Base-by-base conservation (phyloP, 1,140 invertebrate genomes). In the Lerema accius region DNA sequence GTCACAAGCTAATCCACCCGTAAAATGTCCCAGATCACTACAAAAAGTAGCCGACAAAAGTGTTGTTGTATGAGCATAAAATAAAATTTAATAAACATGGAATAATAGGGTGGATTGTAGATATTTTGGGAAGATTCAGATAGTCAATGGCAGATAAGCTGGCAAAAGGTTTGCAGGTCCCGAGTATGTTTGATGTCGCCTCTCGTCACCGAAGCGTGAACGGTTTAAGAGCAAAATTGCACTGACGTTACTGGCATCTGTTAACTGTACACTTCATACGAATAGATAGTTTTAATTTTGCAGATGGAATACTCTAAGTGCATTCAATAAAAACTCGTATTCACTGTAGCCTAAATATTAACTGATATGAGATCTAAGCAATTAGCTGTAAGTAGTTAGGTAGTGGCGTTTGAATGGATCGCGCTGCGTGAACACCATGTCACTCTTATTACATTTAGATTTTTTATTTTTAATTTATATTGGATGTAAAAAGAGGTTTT, bases 1-100 rank as follows among this genome's bases (percentile, higher is more conserved):
- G 79, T 87, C 86, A 88, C 74, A 43, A 62, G 70, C 63, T 84
- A 89, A 89, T 86, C 88, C 88, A 84, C 62, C 78, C 85, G 88
- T 86, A 88, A 89, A 89, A 89, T 90, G 86, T 90, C 88, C 84
- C 88, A 84, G 84, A 86, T 78, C 69, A 74, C 62, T 55, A 86
- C 75, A 89, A 89, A 88, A 90, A 89, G 76, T 71, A 67, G 69
- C 84, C 84, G 87, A 89, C 84, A 86, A 86, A 82, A 90, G 86
- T 88, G 87, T 89, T 89, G 87, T 87, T 83, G 82, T 86, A 90
- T 85, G 77, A 87, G 86, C 78, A 78, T 86, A 89, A 90, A 90
- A 90, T 90, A 82, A 90, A 90, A 88, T 90, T 90, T 90, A 90
- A 90, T 90, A 90, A 90, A 89, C 84, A 84, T 78, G 62, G 69